Evolutionary conservation across 2,888 invertebrate genomes (phyloP).

Genomic region (Lottia gigantea): DNA sequence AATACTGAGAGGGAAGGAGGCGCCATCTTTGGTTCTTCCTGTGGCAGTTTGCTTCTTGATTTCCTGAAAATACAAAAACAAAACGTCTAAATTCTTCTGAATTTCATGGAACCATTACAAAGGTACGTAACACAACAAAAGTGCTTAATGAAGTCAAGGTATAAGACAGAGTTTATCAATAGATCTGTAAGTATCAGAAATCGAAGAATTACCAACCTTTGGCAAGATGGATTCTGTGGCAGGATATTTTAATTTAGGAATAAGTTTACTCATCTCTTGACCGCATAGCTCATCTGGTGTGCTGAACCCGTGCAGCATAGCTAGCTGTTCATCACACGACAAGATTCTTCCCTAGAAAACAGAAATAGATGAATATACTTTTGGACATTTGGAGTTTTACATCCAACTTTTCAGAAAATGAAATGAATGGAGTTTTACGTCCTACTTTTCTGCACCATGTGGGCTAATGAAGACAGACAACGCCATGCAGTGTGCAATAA

Average conservation of each 20-base stretch:
- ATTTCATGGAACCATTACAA: not conserved
- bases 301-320: conserved; percentile 61
- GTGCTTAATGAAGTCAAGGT: too few species aligned
- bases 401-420: too few species aligned
- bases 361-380: too few species aligned
- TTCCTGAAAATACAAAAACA: conserved; percentile 48
- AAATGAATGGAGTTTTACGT: too few species aligned
- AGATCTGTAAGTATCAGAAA: too few species aligned
- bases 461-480: too few species aligned
- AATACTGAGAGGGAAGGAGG: conserved; percentile 73
- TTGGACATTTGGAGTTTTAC: too few species aligned
- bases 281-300: conserved; percentile 56
- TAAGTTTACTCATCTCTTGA: conserved; percentile 56
- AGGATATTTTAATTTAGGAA: conserved; percentile 61
- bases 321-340: conserved; percentile 62
- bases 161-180: too few species aligned
- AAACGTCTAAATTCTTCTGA: not conserved
- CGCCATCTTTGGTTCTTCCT: conserved; percentile 75
- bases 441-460: too few species aligned
- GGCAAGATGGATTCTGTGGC: conserved; percentile 38
- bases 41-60: conserved; percentile 76
- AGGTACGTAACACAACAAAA: too few species aligned
- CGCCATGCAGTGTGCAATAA: too few species aligned
- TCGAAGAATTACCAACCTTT: conserved; percentile 31
- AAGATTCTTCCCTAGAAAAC: conserved; percentile 62